phyloP scores from a whole-genome alignment of 2,888 invertebrate species.

The Lasius platythorax region DNA sequence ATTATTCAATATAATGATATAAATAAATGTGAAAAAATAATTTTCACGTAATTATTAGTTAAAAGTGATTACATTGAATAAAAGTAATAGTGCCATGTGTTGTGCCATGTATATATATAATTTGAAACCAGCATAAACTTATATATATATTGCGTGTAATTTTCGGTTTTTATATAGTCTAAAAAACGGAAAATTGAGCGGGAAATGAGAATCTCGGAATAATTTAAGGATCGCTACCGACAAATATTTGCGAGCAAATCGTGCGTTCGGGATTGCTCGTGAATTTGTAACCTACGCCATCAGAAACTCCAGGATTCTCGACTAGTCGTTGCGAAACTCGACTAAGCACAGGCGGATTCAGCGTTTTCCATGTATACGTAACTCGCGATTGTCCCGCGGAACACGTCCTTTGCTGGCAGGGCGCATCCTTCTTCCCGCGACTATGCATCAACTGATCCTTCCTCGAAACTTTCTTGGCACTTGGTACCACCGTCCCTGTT shows the following conservation, averaged over 20 bases:
- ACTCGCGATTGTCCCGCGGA: conserved; percentile 65
- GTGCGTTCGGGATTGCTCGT: conserved; percentile 57
- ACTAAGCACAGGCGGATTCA: conserved; percentile 69
- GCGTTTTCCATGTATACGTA: conserved; percentile 69
- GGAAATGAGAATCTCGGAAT: conserved; percentile 43
- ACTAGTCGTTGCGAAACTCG: conserved; percentile 59
- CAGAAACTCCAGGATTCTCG: conserved; percentile 53
- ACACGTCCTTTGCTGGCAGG: conserved; percentile 64
- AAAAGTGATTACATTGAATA: not conserved
- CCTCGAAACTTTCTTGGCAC: conserved; percentile 73
- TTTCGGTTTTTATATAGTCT: conserved; percentile 19
- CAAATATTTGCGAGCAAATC: conserved; percentile 67
- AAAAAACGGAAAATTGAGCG: conserved; percentile 30
- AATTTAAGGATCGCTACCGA: conserved; percentile 40
- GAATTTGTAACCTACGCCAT: conserved; percentile 62
- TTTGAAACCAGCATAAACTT: conserved; percentile 2
- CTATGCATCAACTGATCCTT: conserved; percentile 74
- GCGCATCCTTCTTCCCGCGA: conserved; percentile 71
- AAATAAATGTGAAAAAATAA: not conserved
- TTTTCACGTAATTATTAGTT: not conserved
- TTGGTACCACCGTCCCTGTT: conserved; percentile 72
- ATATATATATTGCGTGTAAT: conserved; percentile 1
- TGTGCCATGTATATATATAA: not conserved
- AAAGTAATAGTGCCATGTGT: not conserved
- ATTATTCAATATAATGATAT: not conserved